These are phyloP conservation scores for Crocallis elinguaria DNA, from an alignment of 2,888 invertebrate genomes.

Conservation along the genomic window DNA sequence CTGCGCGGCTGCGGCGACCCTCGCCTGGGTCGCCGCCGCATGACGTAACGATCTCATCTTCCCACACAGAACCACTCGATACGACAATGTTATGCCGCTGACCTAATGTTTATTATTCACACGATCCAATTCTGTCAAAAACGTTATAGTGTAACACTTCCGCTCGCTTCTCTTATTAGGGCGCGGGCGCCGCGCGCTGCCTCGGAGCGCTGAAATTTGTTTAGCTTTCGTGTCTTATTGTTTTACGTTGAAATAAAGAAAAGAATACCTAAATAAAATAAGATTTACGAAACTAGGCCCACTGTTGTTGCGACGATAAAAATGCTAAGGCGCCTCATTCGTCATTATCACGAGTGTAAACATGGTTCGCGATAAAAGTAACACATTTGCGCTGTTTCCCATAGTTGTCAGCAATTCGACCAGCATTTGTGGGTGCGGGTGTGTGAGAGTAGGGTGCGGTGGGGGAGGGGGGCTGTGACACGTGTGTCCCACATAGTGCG, in stretches of 20 bases:
- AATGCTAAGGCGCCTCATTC: conserved; percentile 50
- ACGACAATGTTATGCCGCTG: conserved; percentile 55
- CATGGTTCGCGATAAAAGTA: conserved; percentile 67
- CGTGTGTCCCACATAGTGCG: conserved; percentile 80
- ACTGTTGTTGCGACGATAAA: conserved; percentile 42
- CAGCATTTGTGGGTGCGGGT: conserved; percentile 61
- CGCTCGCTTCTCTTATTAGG: conserved; percentile 55
- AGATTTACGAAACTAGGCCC: conserved; percentile 39
- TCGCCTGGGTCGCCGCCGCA: conserved; percentile 39
- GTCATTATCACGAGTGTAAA: conserved; percentile 70
- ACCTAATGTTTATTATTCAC: conserved; percentile 70
- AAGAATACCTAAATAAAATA: no score
- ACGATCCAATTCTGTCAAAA: conserved; percentile 71
- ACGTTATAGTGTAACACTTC: conserved; percentile 55
- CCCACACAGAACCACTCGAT: conserved; percentile 52
- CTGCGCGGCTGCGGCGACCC: conserved; percentile 43
- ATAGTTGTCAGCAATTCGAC: conserved; percentile 80
- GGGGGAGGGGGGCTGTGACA: conserved; percentile 58
- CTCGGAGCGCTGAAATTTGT: conserved; percentile 29
- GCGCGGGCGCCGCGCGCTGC: conserved; percentile 43
- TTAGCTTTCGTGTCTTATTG: conserved; percentile 46
- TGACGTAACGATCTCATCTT: conserved; percentile 54
- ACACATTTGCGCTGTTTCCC: conserved; percentile 78
- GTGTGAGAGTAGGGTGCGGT: conserved; percentile 28
- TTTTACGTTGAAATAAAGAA: conserved; percentile 35